Evolutionary conservation across 1,140 invertebrate species (phyloP), one percentile per base, ranked within the genome.

Genomic region (Heterodera schachtii): DNA sequence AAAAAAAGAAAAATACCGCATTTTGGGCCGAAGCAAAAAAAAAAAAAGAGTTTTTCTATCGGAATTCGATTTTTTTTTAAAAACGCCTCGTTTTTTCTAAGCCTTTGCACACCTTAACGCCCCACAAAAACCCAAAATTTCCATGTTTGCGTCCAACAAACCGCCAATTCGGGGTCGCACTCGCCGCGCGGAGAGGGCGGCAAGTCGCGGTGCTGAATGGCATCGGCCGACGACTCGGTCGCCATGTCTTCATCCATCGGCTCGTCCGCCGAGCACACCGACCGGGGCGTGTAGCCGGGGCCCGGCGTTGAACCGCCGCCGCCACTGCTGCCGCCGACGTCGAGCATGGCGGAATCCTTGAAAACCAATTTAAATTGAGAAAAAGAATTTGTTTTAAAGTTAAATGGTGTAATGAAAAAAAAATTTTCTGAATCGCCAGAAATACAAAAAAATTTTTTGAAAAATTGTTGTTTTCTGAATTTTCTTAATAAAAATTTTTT

Each of bases 301-400:
- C 69, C 69, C 69, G 69, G 69, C 11, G 69, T 71, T 71, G 69
- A 71, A 46, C 69, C 69, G 4, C 69, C 69, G 19, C 41, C 69
- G 69, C 41, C 19, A 19, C 57, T 19, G 31, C 31, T 31, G 16
- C 52, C 52, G 57, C 19, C 57, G 19, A 64, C 19, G 57, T 52
- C 11, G 6, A 52, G 57, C 57, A 64, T 19, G 13, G 31, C 31
- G 31, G 57, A 64, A 13, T 64, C 57, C 57, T 52, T 31, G 31
- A 31, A 31, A 31, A 31, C 0, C 31, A 31, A 31, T 31, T 31
- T 31, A 31, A 31, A 52, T 52, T 52, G 52, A 52, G 49, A 52
- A 13, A 52, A 52, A n/a, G n/a, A n/a, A n/a, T n/a, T n/a, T n/a
- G n/a, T n/a, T n/a, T n/a, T n/a, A n/a, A n/a, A n/a, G n/a, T n/a